Evolutionary conservation across 2,888 invertebrate species (phyloP).

Genomic region (Pollenia angustigena): DNA sequence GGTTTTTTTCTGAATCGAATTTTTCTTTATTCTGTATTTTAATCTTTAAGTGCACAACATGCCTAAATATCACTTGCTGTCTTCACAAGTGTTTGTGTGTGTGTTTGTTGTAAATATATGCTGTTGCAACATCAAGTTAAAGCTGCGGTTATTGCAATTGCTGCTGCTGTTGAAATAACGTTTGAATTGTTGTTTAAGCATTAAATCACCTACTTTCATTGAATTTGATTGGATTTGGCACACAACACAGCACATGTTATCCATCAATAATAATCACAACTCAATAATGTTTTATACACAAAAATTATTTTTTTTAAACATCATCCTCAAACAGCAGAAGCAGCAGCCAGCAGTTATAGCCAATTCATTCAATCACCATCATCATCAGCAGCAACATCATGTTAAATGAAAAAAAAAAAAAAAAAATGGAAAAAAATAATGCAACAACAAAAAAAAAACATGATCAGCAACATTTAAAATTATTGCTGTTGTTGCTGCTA

Average conservation of each 20-base stretch:
- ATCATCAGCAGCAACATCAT: slow-evolving; percentile 43
- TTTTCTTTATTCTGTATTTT: too few relatives aligned
- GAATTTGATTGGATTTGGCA: slow-evolving; percentile 71
- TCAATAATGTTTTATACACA: slow-evolving; percentile 52
- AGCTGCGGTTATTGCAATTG: slow-evolving; percentile 19
- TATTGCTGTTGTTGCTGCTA: slow-evolving; percentile 14
- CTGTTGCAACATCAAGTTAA: slow-evolving; percentile 46
- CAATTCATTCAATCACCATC: slow-evolving; percentile 54
- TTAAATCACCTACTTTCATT: slow-evolving; percentile 73
- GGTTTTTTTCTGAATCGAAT: too few relatives aligned
- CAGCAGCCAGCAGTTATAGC: not conserved
- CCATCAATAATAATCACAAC: slow-evolving; percentile 71
- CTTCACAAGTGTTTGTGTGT: not conserved
- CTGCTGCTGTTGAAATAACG: slow-evolving; percentile 49
- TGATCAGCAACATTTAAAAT: slow-evolving; percentile 56
- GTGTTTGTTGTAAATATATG: not conserved
- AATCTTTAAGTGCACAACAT: not conserved
- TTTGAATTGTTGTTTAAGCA: slow-evolving; percentile 66
- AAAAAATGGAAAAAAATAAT: not conserved
- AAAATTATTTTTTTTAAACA: slow-evolving; percentile 15
- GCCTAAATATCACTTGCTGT: not conserved
- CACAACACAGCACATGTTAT: slow-evolving; percentile 72
- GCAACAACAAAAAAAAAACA: slow-evolving; percentile 17
- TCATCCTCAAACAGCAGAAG: slow-evolving; percentile 42
- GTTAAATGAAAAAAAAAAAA: not conserved